Base-by-base conservation (phyloP, 2,888 invertebrate species). In the Mechanitis mazaeus region DNA sequence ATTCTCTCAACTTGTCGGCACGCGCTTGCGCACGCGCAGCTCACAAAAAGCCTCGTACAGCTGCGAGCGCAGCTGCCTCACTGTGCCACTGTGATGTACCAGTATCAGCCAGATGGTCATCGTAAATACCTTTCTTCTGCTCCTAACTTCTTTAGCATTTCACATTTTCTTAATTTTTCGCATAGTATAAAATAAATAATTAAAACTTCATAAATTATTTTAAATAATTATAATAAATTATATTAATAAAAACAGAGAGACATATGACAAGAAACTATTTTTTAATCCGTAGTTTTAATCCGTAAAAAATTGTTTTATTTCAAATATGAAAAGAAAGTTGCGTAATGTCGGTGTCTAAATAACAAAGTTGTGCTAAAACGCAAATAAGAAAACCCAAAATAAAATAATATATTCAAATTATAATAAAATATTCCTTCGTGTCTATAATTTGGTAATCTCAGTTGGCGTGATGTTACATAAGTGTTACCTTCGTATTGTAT, bases 51-150 rank as follows among this genome's bases (percentile, higher is more conserved):
- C 28, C 38, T n/a, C 38, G 57, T 65, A 67, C 71, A 78, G 71
- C 70, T 72, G 72, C 62, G 56, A 33, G 58, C 69, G 58, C 72
- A 71, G 71, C 72, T 70, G 71, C 57, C 63, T 56, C 33, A 63
- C 61, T 55, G 61, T 61, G 55, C 58, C 45, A 56, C 64, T 45
- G 58, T 59, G 35, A 58, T 47, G 38, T 35, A 54, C 33, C 33
- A 54, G 33, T 54, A 54, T 46, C 38, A 47, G 35, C 58, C 58
- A 56, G 58, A 56, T 61, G 56, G 55, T 55, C 58, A 12, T 35
- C 54, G 20, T n/a, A 33, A n/a, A 35, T 33, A 54, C 54, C 38
- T 33, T 20, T 35, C 31, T 33, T 33, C n/a, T 33, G 5, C 50
- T 28, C 31, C 28, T 42, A 42, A 42, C 42, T 9, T 42, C 7